These are phyloP conservation scores for Toxotes chatareus DNA, from an alignment of 2,113 vertebrate genomes.

Conservation along the genomic window DNA sequence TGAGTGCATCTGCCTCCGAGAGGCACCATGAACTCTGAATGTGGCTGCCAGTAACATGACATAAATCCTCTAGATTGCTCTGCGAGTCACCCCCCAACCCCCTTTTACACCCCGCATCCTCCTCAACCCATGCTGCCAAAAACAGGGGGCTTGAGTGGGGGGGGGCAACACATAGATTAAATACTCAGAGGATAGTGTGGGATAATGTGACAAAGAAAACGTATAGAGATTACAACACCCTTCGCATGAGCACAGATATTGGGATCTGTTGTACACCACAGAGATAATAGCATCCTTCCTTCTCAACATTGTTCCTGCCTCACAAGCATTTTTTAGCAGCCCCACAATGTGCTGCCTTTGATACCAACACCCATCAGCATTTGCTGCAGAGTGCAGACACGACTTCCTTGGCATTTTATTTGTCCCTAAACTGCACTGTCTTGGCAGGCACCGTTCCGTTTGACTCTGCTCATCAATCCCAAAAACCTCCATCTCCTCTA, in stretches of 20 bases:
- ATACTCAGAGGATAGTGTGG: slow-evolving; percentile 29
- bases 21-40: slow-evolving; percentile 67
- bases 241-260: slow-evolving; percentile 21
- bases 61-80: slow-evolving; percentile 73
- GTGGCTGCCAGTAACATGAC: slow-evolving; percentile 62
- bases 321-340: slow-evolving; percentile 46
- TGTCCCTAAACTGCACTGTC: slow-evolving; percentile 55
- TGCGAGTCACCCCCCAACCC: slow-evolving; percentile 4
- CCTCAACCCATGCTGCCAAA: slow-evolving; percentile 21
- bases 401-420: slow-evolving; percentile 50
- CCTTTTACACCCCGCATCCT: slow-evolving; percentile 25
- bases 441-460: slow-evolving; percentile 33
- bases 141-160: background rate
- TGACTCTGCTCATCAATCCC: slow-evolving; percentile 39
- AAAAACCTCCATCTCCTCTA: slow-evolving; percentile 3
- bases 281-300: slow-evolving; percentile 48
- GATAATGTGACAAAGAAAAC: slow-evolving; percentile 50
- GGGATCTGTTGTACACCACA: slow-evolving; percentile 14
- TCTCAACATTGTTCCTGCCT: slow-evolving; percentile 37
- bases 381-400: slow-evolving; percentile 63
- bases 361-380: slow-evolving; percentile 43
- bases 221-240: slow-evolving; percentile 49
- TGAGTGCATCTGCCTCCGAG: slow-evolving; percentile 63
- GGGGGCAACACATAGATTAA: slow-evolving; percentile 42
- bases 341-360: slow-evolving; percentile 40